Base-by-base conservation (phyloP, 2,797 vertebrate genomes). In the Malurus leucopterus region DNA sequence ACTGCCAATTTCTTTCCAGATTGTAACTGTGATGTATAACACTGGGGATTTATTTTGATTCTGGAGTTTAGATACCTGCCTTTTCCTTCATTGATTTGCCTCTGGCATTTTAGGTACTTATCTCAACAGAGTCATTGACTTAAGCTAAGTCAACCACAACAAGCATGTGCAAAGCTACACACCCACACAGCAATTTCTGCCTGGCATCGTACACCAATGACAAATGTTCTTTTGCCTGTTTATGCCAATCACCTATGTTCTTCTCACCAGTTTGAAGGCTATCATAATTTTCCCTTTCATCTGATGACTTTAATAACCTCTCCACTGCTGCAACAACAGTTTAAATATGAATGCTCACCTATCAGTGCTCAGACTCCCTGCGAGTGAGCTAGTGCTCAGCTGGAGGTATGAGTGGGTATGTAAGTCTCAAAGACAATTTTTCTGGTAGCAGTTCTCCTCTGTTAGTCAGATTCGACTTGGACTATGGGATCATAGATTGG, bases 71-170 rank as follows among this genome's bases (percentile, higher is more conserved):
- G 36, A 51, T 73, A 74, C 23, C 54, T 85, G 40, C 14, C 34
- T 88, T 88, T 90, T 54, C 55, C 62, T 84, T 82, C 62, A 64
- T 32, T 49, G 58, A 44, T 77, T 83, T 68, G 15, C 41, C 72
- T 69, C 40, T 83, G 36, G 38, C 41, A 64, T 71, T 90, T 47
- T 65, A 85, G 78, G 23, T 85, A 46, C 58, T 84, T 74, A 71
- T 57, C 68, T 84, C 74, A 86, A 71, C 58, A 85, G 75, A 92
- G 79, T 86, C 87, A 88, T 24, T 82, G 86, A 68, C 54, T 81
- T 62, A 62, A 57, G 27, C 44, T 67, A 86, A 89, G 77, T 47
- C 41, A 91, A 41, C 63, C 49, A 44, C 80, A 92, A 72, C 47
- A 82, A 89, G 84, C 27, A 22, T 19, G 41, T 8, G 2, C 67